Percentiles rank a stretch among this genome's conserved stretches.
These are phyloP conservation scores for Dipodomys ordii DNA, from an alignment of 2,113 vertebrate genomes.

Conservation along the genomic window DNA sequence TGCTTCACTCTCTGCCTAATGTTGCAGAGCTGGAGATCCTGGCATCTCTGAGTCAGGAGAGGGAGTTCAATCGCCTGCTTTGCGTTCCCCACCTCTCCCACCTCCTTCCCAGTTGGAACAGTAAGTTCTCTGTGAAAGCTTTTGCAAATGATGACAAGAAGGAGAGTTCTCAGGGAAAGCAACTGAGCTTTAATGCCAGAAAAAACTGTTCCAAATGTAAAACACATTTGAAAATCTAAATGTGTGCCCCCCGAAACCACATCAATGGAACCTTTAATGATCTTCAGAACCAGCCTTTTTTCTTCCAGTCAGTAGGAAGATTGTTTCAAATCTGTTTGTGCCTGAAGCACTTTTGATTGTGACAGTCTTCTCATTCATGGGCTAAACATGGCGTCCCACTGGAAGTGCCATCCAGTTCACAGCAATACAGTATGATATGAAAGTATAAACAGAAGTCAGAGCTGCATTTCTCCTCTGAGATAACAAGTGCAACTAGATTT, in stretches of 20 bases:
- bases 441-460: constrained; percentile 76
- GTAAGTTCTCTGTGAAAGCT: constrained; percentile 68
- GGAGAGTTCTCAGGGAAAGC: constrained; percentile 76
- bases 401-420: constrained; percentile 64
- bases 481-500: constrained; percentile 56
- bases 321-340: constrained; percentile 72
- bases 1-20: constrained; percentile 66
- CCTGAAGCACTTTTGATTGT: constrained; percentile 71
- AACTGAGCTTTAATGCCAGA: constrained; percentile 62
- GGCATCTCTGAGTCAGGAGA: constrained; percentile 71
- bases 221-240: constrained; percentile 80
- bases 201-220: constrained; percentile 76
- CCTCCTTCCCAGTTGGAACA: constrained; percentile 74
- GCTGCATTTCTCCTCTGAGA: constrained; percentile 63
- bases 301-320: constrained; percentile 65
- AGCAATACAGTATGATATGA: constrained; percentile 57
- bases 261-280: constrained; percentile 74
- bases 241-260: constrained; percentile 60
- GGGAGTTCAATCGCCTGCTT: constrained; percentile 71
- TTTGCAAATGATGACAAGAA: constrained; percentile 71
- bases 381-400: constrained; percentile 71
- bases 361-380: constrained; percentile 68
- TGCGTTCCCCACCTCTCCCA: constrained; percentile 66
- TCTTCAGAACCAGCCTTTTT: constrained; percentile 58
- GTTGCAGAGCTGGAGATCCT: constrained; percentile 67